Percentiles rank a stretch among this genome's conserved stretches.
Conservation (phyloP, 2,888 invertebrate species). For the Eueremaeus valkanovi region DNA sequence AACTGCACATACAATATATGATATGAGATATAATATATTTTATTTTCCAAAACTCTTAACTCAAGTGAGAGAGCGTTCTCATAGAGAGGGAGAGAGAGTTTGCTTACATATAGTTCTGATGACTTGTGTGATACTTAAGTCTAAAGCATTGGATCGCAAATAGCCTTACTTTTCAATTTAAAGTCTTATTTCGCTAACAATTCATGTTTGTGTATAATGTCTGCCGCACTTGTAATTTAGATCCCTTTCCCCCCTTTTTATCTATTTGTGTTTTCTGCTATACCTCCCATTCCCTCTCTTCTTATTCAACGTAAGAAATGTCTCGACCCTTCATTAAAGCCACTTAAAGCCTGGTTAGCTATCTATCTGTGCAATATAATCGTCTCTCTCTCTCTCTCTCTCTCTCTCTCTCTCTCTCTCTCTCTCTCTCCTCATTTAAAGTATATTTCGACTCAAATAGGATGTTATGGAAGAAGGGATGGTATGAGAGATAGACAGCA, state of each 20-base stretch:
- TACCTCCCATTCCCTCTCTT: background rate
- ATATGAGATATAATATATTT: background rate
- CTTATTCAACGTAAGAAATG: background rate
- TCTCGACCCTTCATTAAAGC: constrained; percentile 1
- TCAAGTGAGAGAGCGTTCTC: background rate
- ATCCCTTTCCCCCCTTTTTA: background rate
- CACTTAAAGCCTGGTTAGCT: background rate
- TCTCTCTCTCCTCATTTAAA: no score
- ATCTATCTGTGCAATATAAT: background rate
- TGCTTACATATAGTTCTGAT: no score
- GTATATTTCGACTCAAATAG: background rate
- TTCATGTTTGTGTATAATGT: background rate
- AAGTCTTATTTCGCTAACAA: background rate
- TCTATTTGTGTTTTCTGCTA: background rate
- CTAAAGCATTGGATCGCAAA: background rate
- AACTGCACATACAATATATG: background rate
- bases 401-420: no score
- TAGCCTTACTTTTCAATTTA: background rate
- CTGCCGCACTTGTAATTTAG: constrained; percentile 2
- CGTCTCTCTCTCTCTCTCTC: no score
- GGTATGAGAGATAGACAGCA: background rate
- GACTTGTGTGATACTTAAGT: background rate
- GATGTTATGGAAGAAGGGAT: background rate
- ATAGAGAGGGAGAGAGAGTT: background rate
- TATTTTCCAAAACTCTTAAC: background rate